Evolutionary conservation across 2,888 invertebrate genomes (phyloP), one percentile per base, ranked within the genome.

Genomic region (Tetragnatha montana): DNA sequence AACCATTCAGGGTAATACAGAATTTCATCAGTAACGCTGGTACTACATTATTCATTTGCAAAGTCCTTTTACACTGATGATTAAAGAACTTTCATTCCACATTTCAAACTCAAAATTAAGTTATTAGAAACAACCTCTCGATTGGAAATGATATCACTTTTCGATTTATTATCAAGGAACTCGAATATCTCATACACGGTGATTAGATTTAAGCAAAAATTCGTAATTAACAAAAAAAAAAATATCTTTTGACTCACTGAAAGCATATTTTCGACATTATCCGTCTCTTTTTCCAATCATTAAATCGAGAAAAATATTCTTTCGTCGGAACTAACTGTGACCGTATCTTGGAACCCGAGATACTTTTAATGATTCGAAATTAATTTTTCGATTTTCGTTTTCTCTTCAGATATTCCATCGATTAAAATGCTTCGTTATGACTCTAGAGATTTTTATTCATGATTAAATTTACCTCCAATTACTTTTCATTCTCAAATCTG

Each of bases 281-380:
- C 60, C 60, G 17, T 60, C 12, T 60, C 60, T 60, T 17, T 60
- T 60, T 4, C 35, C 17, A 60, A 60, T 60, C 60, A 17, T 60
- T 17, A 60, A 10, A 60, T 12, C 12, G 12, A 60, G 17, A 60
- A 60, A 60, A 60, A 60, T 60, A 60, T 60, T 35, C 60, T 12
- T 60, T 75, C n/a, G 47, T 6, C 75, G 49, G n/a, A 17, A 60
- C 35, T 47, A 47, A n/a, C 6, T 21, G 19, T 17, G 8, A 47
- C 49, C 4, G 4, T 47, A 4, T 35, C 35, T 35, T 35, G 4
- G 35, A 35, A 49, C 75, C 47, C n/a, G 47, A 75, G 75, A n/a
- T 0, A 75, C 75, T 75, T 49, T 75, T 75, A 75, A 75, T 74
- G 35, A 35, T 75, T 47, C 47, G 12, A 47, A 75, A 75, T 75